A percentile compares a stretch with the other conserved stretches of the same genome.
These are phyloP conservation scores for Casuarius casuarius DNA, from an alignment of 2,113 vertebrate species.

Conservation along the genomic window DNA sequence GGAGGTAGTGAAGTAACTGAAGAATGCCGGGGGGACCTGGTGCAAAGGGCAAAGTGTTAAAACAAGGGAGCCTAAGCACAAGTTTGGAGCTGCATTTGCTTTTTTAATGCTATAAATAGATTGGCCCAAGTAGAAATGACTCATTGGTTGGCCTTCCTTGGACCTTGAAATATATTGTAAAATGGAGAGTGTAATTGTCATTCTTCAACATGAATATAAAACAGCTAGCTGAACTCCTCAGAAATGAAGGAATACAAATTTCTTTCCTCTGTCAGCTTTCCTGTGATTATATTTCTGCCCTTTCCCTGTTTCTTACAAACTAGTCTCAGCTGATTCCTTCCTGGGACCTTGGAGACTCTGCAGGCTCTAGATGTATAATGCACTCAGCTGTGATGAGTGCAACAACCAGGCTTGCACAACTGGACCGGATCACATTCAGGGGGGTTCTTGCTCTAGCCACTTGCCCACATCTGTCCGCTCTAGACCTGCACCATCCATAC, in stretches of 20 bases:
- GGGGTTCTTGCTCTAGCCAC: neutral
- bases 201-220: neutral
- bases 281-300: neutral
- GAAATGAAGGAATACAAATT: neutral
- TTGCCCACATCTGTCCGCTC: neutral
- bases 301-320: neutral
- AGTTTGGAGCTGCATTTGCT: neutral
- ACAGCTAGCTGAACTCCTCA: neutral
- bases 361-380: neutral
- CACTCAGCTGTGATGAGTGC: neutral
- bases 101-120: neutral
- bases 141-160: neutral
- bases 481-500: neutral
- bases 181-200: neutral
- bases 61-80: neutral
- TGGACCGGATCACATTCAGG: neutral
- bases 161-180: neutral
- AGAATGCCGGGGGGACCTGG: neutral
- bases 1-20: neutral
- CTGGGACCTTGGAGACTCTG: neutral
- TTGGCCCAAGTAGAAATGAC: neutral
- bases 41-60: neutral
- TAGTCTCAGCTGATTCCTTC: neutral
- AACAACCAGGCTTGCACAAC: neutral
- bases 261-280: neutral